Evolutionary conservation across 2,888 invertebrate genomes (phyloP).

Genomic region (Polydrusus pterygomalis): DNA sequence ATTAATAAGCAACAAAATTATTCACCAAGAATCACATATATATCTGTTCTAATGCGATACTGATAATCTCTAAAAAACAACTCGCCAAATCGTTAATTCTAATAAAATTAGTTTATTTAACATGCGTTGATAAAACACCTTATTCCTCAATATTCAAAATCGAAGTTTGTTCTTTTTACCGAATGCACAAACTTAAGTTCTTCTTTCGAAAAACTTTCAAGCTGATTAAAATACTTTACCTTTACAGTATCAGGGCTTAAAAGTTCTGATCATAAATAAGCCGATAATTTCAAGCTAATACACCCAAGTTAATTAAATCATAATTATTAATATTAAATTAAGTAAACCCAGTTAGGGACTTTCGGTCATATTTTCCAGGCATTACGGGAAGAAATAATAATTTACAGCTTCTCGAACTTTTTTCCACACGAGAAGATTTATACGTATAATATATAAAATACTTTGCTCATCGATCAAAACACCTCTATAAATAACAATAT

Average conservation of each 20-base stretch:
- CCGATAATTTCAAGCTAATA: not conserved
- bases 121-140: too few species aligned
- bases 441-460: not conserved
- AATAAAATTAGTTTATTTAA: too few species aligned
- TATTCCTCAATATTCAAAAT: too few species aligned
- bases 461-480: not conserved
- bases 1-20: too few species aligned
- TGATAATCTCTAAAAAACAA: too few species aligned
- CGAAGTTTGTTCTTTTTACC: too few species aligned
- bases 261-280: not conserved
- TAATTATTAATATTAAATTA: constrained; percentile 1
- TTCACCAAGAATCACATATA: too few species aligned
- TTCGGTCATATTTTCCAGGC: not conserved
- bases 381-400: not conserved
- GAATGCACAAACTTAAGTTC: not conserved
- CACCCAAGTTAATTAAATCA: not conserved
- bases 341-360: not conserved
- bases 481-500: constrained; percentile 2
- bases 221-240: too few species aligned
- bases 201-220: not conserved
- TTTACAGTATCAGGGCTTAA: not conserved
- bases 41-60: too few species aligned
- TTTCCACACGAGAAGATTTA: not conserved
- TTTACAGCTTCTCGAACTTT: not conserved
- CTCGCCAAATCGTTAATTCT: too few species aligned